Percentiles rank a stretch among this genome's conserved stretches.
phyloP scores from a whole-genome alignment of 2,797 vertebrate genomes.

The Danio aesculapii region DNA sequence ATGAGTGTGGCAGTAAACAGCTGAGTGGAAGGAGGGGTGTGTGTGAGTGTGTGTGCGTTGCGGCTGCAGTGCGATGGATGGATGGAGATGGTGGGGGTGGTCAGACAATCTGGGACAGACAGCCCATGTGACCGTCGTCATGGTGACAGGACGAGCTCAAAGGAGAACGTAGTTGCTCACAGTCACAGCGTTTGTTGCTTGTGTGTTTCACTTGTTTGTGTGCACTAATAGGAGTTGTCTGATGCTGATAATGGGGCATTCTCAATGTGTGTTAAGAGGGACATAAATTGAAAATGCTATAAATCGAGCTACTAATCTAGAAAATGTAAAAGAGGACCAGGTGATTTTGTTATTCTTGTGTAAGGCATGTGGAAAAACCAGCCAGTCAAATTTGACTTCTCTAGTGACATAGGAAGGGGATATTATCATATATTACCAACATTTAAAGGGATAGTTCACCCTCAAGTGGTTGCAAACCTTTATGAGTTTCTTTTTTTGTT shows the following conservation, averaged over 20 bases:
- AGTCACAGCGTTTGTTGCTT: constrained; percentile 25
- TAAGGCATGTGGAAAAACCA: no score
- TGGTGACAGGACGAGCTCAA: constrained; percentile 58
- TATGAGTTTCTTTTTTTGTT: no score
- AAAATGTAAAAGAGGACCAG: no score
- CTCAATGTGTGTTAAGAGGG: background rate
- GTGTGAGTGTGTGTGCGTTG: constrained; percentile 46
- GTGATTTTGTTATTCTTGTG: no score
- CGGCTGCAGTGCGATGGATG: constrained; percentile 56
- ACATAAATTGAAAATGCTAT: no score
- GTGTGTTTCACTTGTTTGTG: constrained; percentile 32
- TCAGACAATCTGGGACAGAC: constrained; percentile 64
- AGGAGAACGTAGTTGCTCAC: constrained; percentile 42
- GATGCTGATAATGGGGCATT: constrained; percentile 25
- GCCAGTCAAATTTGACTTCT: no score
- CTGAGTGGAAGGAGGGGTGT: constrained; percentile 42
- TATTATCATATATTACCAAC: no score
- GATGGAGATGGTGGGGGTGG: constrained; percentile 55
- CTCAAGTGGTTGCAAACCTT: no score
- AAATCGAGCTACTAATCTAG: no score
- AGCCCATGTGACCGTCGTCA: constrained; percentile 64
- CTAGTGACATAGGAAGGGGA: no score
- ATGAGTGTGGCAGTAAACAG: constrained; percentile 52
- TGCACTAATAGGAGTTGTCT: constrained; percentile 4
- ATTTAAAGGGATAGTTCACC: no score